Conservation (phyloP, 2,888 invertebrate species). For the Melangyna quadrimaculata region DNA sequence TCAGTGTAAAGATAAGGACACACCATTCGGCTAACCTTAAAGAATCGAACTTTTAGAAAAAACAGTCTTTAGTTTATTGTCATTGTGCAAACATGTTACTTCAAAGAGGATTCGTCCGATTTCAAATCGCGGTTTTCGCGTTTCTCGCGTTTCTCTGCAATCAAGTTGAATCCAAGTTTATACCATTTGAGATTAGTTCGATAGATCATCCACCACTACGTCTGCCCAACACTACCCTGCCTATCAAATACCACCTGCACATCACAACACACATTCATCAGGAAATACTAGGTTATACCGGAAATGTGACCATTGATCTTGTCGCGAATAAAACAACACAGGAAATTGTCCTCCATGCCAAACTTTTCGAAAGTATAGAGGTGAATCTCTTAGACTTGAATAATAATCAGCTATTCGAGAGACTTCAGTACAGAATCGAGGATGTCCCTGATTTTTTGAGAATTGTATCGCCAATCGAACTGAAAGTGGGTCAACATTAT, state of each 20-base stretch:
- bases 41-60: neutral
- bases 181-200: neutral
- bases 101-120: slow-evolving; percentile 9
- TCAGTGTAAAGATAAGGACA: slow-evolving; percentile 28
- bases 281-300: slow-evolving; percentile 74
- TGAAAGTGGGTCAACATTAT: slow-evolving; percentile 75
- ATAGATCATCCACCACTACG: slow-evolving; percentile 76
- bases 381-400: slow-evolving; percentile 75
- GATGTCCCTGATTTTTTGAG: slow-evolving; percentile 74
- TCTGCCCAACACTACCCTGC: slow-evolving; percentile 83
- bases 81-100: slow-evolving; percentile 48
- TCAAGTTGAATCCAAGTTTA: slow-evolving; percentile 5
- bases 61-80: slow-evolving; percentile 46
- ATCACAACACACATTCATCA: slow-evolving; percentile 76
- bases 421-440: slow-evolving; percentile 75
- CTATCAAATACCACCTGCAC: slow-evolving; percentile 82
- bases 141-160: slow-evolving; percentile 13
- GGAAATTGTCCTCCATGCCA: slow-evolving; percentile 78
- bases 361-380: slow-evolving; percentile 74
- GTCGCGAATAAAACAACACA: slow-evolving; percentile 75
- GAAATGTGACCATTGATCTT: slow-evolving; percentile 78
- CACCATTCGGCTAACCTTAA: slow-evolving; percentile 29
- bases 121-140: slow-evolving; percentile 29
- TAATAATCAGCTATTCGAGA: slow-evolving; percentile 72
- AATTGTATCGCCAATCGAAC: slow-evolving; percentile 75